Percentiles rank a stretch among this genome's conserved stretches.
Evolutionary conservation across 1,140 invertebrate genomes (phyloP).

Genomic region (Drosophila rufa): DNA sequence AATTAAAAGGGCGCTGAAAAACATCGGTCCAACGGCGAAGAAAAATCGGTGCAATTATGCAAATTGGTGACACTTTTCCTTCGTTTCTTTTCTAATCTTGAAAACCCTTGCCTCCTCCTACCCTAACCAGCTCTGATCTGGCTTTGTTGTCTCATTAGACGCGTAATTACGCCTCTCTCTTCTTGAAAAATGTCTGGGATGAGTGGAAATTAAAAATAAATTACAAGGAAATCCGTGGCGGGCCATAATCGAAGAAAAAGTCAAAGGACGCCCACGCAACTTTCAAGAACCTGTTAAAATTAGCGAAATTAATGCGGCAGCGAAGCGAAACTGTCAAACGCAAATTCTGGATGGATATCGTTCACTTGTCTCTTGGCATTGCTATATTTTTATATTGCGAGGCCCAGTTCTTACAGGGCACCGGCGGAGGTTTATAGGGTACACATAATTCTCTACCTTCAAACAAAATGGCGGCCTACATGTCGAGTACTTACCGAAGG

Average conservation of each 20-base stretch:
- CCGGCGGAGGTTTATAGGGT: not conserved
- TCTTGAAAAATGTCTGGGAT: slow-evolving; percentile 35
- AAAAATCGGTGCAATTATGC: slow-evolving; percentile 79
- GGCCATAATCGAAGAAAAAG: slow-evolving; percentile 65
- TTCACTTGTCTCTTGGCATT: not conserved
- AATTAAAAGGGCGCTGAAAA: slow-evolving; percentile 55
- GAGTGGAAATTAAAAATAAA: slow-evolving; percentile 79
- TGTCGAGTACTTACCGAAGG: slow-evolving; percentile 42
- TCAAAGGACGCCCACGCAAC: slow-evolving; percentile 20
- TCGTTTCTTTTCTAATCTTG: slow-evolving; percentile 44
- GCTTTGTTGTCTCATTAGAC: slow-evolving; percentile 84
- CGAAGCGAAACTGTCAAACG: slow-evolving; percentile 66
- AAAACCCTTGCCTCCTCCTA: slow-evolving; percentile 47
- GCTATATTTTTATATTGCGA: no score
- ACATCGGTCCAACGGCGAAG: slow-evolving; percentile 21
- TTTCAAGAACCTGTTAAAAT: slow-evolving; percentile 68
- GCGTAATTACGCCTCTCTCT: slow-evolving; percentile 71
- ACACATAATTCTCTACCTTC: not conserved
- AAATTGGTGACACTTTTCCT: slow-evolving; percentile 62
- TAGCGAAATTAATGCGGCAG: slow-evolving; percentile 75
- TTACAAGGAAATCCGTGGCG: slow-evolving; percentile 70
- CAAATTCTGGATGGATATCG: slow-evolving; percentile 20
- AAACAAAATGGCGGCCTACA: slow-evolving; percentile 65
- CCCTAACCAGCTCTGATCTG: slow-evolving; percentile 39
- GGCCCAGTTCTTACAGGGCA: not conserved